Evolutionary conservation across 2,113 vertebrate species (phyloP), one percentile per base, ranked within the genome.

Genomic region (Electrona antarctica): DNA sequence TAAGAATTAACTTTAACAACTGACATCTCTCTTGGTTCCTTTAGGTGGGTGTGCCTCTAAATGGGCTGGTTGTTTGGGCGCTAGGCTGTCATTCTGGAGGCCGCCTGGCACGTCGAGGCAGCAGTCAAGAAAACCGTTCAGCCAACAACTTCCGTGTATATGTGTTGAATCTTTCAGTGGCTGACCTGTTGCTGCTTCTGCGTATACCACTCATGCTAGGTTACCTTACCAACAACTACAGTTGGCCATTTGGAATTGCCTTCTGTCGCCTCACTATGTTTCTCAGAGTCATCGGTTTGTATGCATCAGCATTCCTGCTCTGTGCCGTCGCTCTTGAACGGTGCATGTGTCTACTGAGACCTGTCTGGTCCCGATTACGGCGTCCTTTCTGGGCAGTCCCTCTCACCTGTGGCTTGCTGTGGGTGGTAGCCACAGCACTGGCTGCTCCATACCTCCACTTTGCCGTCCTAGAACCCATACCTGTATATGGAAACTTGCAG

Each of bases 251-350:
- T 9, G 90, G 92, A 1, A 0, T 0, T 0, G 5, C 28, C 5
- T 62, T 81, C 33, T 94, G 93, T 69, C 71, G 60, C 7, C 3
- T 94, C 15, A 1, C 76, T 12, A 84, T 94, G 64, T 91, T 93
- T 80, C 78, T 94, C 59, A 85, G 93, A 29, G 87, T 85, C 21
- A 64, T 94, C 49, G 93, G 93, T 1, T 62, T 94, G 52, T 94
- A 94, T 8, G 83, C 85, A 3, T 88, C 90, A 0, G 88, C 93
- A 0, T 94, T 94, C 78, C 83, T 94, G 48, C 82, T 94, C 29
- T 92, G 93, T 4, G 91, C 93, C 3, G 91, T 94, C 55, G 86
- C 93, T 0, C 10, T 94, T 84, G 93, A 94, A 68, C 85, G 93
- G 6, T 94, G 93, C 78, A 74, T 94, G 73, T 94, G 93, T 74